A percentile compares a stretch with the other conserved stretches of the same genome.
These are phyloP conservation scores for Timema cristinae DNA, from an alignment of 2,888 invertebrate genomes.

Conservation along the genomic window DNA sequence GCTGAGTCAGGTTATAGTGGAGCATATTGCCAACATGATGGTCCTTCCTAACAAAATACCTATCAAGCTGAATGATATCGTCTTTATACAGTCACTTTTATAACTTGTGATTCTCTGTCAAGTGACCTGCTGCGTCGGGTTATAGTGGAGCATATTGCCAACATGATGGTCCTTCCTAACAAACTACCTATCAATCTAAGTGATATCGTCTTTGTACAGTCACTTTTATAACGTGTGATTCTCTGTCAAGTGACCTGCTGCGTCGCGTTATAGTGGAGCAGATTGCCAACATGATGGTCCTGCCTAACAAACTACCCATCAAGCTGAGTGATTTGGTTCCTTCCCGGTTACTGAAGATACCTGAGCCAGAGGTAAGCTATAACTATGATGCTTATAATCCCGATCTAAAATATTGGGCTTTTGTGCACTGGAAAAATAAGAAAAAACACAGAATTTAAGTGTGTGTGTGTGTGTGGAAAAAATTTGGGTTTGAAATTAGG, in stretches of 20 bases:
- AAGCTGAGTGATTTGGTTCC: slow-evolving; percentile 83
- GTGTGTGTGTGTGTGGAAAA: too few species aligned
- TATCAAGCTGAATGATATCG: too few species aligned
- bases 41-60: too few species aligned
- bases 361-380: slow-evolving; percentile 78
- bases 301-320: slow-evolving; percentile 93
- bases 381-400: slow-evolving; percentile 7
- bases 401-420: too few species aligned
- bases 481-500: too few species aligned
- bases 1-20: too few species aligned
- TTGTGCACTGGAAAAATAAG: background rate
- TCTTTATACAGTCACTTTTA: too few species aligned
- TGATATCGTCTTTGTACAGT: slow-evolving; percentile 47
- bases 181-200: slow-evolving; percentile 87
- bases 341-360: slow-evolving; percentile 75
- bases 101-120: slow-evolving; percentile 31
- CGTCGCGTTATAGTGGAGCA: slow-evolving; percentile 86
- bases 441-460: background rate
- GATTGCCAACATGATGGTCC: slow-evolving; percentile 86
- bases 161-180: slow-evolving; percentile 93
- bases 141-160: slow-evolving; percentile 86
- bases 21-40: too few species aligned
- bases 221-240: too few species aligned
- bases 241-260: slow-evolving; percentile 70
- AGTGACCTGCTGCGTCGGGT: slow-evolving; percentile 86